Conservation (phyloP, 2,113 vertebrate species). For the Xiphophorus maculatus region DNA sequence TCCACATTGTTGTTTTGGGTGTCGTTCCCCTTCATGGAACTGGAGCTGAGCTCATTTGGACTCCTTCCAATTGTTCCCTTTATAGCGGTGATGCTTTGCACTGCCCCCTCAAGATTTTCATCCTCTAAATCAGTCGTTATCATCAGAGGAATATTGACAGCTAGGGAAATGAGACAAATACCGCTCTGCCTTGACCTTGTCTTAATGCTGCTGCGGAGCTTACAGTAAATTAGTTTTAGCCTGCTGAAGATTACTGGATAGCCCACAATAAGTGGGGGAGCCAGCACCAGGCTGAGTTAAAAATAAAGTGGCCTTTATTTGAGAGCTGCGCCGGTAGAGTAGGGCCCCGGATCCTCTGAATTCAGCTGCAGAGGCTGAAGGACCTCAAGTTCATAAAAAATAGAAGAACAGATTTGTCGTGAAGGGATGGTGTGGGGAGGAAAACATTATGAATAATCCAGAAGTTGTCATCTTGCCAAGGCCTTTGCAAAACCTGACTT, state of each 20-base stretch:
- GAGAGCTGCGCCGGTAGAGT: slow-evolving; percentile 38
- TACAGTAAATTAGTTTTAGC: slow-evolving; percentile 59
- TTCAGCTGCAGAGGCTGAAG: slow-evolving; percentile 19
- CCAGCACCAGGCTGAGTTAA: slow-evolving; percentile 66
- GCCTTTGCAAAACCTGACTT: slow-evolving; percentile 45
- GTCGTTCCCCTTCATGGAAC: not conserved
- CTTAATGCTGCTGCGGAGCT: slow-evolving; percentile 46
- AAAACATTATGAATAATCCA: slow-evolving; percentile 69
- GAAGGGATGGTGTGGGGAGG: slow-evolving; percentile 31
- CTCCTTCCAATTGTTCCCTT: not conserved
- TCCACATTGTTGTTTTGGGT: slow-evolving; percentile 1
- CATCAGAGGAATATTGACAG: not conserved
- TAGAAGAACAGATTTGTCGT: slow-evolving; percentile 51
- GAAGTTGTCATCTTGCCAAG: slow-evolving; percentile 53
- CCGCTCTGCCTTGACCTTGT: slow-evolving; percentile 40
- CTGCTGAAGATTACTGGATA: slow-evolving; percentile 63
- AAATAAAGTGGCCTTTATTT: slow-evolving; percentile 63
- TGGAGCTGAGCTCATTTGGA: slow-evolving; percentile 1
- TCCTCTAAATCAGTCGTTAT: slow-evolving; percentile 20
- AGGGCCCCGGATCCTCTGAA: slow-evolving; percentile 20
- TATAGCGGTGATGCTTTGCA: not conserved
- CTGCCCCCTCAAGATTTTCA: not conserved
- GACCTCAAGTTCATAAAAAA: slow-evolving; percentile 50
- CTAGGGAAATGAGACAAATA: slow-evolving; percentile 27
- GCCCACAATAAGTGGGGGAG: slow-evolving; percentile 70